Evolutionary conservation across 2,113 vertebrate genomes (phyloP), one percentile per base, ranked within the genome.

Genomic region (Indicator indicator): DNA sequence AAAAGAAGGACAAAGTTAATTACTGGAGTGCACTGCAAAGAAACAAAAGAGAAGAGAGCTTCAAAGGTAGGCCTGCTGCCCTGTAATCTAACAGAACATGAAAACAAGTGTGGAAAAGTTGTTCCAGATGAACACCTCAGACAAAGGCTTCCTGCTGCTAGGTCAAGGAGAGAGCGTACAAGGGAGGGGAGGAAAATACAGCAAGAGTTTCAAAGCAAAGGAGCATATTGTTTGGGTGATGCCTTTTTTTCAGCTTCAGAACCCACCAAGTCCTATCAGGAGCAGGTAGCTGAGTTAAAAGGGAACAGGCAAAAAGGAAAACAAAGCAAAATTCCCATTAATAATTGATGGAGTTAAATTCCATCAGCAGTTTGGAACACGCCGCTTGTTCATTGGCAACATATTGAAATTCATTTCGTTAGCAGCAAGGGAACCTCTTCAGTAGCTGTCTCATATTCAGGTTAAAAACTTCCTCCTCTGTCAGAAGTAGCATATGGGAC

Each of bases 1-100:
- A 99, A 99, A 99, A 99, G 99, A 98, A 99, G 99, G 99, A 99
- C 99, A 99, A 99, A 99, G 99, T 99, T 99, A 99, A 99, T 99
- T 99, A 99, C 99, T 99, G 99, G 98, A 99, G 99, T 98, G 99
- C 98, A 99, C 98, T 97, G 99, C 98, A 98, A 98, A 98, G 98
- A 99, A 98, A 99, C 99, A 99, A 99, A 99, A 98, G 98, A 97
- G 98, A 98, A 98, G 97, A 95, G 97, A 98, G 98, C 98, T 98
- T 99, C 99, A 99, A 99, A 99, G 99, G 99, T 98, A 97, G 98
- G 98, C 98, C 98, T 98, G 98, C 98, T 99, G 99, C 98, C 99
- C 99, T 99, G 99, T 99, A 99, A 99, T 99, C 99, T 99, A 98
- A 98, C 98, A 98, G 98, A 99, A 99, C 99, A 99, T 98, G 99